Evolutionary conservation across 1,140 invertebrate genomes (phyloP), one percentile per base, ranked within the genome.

Genomic region (Magallana ariakensis): DNA sequence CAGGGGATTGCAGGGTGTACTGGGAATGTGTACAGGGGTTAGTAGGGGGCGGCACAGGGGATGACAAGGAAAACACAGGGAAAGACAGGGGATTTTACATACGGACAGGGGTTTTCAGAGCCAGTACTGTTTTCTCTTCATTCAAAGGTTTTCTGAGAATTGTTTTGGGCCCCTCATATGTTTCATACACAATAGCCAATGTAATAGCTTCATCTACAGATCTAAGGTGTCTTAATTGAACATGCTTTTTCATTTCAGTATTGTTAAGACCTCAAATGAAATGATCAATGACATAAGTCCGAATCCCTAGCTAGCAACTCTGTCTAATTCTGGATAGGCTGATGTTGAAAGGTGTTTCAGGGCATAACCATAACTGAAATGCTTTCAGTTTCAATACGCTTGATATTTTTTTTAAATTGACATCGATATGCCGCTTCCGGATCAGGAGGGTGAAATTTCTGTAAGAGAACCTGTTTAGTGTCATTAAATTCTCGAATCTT

Each of bases 361-460:
- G 7, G 22, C 13, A 55, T 88, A 85, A 10, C 87, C 87, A n/a
- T 80, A 88, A 80, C 85, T 56, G 85, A 11, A n/a, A 80, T 80
- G n/a, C 22, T 80, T 80, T 88, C 87, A 13, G 58, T 56, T 1
- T 33, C 26, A 1, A 62, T 10, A 46, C 66, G 58, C 16, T 55
- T 80, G 3, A 82, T 10, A 56, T n/a, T n/a, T n/a, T 66, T 84
- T n/a, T 84, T 62, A 66, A 88, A 88, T 60, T 86, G 85, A 85
- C 87, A 88, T 11, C 85, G 53, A 33, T 84, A 86, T 16, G 85
- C 87, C 16, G 70, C 84, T 84, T 88, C 85, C 15, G 84, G 26
- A 80, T 86, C 85, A 5, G 80, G 15, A 13, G 87, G 87, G 57
- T 83, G 66, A 83, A 88, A 88, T 16, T 82, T 70, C n/a, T 58